Percentiles rank a stretch among this genome's conserved stretches.
Evolutionary conservation across 2,113 vertebrate genomes (phyloP).

Genomic region (Gambusia holbrooki): DNA sequence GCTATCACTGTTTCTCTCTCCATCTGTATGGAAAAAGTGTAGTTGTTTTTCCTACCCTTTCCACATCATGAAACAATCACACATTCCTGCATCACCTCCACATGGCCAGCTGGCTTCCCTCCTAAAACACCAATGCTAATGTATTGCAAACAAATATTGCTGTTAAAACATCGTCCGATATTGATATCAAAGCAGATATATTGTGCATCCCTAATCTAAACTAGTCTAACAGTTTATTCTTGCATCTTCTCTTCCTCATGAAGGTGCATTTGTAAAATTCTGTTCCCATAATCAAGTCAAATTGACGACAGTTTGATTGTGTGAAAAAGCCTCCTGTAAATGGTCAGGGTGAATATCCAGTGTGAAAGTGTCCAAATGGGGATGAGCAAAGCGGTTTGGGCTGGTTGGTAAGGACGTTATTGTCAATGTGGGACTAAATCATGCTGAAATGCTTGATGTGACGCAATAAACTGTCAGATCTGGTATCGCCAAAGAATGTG

Average conservation of each 20-base stretch:
- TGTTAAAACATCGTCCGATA: too few species aligned
- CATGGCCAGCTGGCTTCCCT: too few species aligned
- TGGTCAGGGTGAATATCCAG: slow-evolving; percentile 26
- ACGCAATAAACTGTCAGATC: slow-evolving; percentile 21
- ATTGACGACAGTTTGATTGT: background rate
- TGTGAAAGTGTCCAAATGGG: slow-evolving; percentile 56
- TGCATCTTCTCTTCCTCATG: slow-evolving; percentile 1
- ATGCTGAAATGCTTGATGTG: slow-evolving; percentile 30
- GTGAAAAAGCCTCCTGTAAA: background rate
- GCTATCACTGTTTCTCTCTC: background rate
- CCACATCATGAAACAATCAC: background rate
- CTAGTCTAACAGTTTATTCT: background rate
- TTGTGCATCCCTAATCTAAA: background rate
- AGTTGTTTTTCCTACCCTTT: background rate
- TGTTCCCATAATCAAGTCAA: background rate
- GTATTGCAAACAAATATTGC: too few species aligned
- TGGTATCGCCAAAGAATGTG: slow-evolving; percentile 18
- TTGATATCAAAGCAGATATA: too few species aligned
- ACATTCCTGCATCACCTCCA: background rate
- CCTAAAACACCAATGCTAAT: too few species aligned
- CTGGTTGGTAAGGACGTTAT: slow-evolving; percentile 33
- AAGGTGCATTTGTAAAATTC: background rate
- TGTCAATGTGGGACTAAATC: slow-evolving; percentile 55
- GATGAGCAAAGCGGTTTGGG: slow-evolving; percentile 18
- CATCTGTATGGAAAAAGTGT: too few species aligned